Evolutionary conservation across 2,888 invertebrate genomes (phyloP).

Genomic region (Dioctria linearis): DNA sequence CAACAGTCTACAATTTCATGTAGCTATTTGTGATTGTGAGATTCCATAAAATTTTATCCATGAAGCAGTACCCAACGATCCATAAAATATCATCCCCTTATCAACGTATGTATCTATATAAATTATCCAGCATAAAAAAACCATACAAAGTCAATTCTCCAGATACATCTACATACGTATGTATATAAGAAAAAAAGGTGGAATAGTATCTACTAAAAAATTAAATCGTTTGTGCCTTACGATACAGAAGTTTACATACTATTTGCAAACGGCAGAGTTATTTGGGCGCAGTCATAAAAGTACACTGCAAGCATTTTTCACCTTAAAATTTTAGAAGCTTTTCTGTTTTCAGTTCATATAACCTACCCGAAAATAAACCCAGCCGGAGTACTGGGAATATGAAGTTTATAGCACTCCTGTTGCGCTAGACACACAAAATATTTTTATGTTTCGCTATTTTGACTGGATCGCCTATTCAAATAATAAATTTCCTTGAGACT

Average conservation of each 20-base stretch:
- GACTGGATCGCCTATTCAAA: constrained; percentile 17
- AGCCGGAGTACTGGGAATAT: constrained; percentile 34
- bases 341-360: constrained; percentile 8
- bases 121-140: too few species aligned
- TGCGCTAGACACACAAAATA: constrained; percentile 48
- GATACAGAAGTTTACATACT: background rate
- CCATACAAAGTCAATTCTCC: constrained; percentile 13
- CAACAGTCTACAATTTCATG: too few species aligned
- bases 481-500: constrained; percentile 30
- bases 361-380: constrained; percentile 29
- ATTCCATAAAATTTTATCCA: too few species aligned
- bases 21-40: too few species aligned
- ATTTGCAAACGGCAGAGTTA: constrained; percentile 19
- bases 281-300: constrained; percentile 38
- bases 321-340: constrained; percentile 48
- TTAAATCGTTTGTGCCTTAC: constrained; percentile 28
- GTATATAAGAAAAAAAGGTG: background rate
- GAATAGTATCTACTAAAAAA: constrained; percentile 2
- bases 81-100: too few species aligned
- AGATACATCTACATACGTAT: background rate
- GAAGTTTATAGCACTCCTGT: constrained; percentile 50
- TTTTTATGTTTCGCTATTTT: constrained; percentile 37
- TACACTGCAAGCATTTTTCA: constrained; percentile 46
- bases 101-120: too few species aligned
- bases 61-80: too few species aligned